Conservation (phyloP, 2,113 vertebrate genomes). For the Saimiri boliviensis region DNA sequence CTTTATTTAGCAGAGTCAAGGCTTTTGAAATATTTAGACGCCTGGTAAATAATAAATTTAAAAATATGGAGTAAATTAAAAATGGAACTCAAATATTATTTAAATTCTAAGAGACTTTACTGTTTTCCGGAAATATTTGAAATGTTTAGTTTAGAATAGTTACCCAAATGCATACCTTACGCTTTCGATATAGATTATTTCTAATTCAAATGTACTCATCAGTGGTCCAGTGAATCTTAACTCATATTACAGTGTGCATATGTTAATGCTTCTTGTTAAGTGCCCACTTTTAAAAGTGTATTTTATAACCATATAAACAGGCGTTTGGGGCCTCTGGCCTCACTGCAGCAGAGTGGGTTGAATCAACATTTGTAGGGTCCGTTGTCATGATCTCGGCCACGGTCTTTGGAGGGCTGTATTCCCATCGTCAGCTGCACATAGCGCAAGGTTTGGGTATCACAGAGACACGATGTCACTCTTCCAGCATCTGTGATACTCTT, state of each 20-base stretch:
- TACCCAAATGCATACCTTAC: neutral
- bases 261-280: neutral
- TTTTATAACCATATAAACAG: neutral
- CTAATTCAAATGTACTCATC: neutral
- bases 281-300: neutral
- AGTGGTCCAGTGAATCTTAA: neutral
- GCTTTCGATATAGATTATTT: neutral
- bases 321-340: neutral
- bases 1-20: neutral
- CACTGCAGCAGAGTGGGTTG: conserved; percentile 28
- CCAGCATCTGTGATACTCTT: conserved; percentile 58
- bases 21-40: neutral
- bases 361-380: conserved; percentile 17
- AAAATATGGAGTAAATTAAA: neutral
- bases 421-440: conserved; percentile 34
- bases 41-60: neutral
- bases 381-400: conserved; percentile 31
- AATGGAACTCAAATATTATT: neutral
- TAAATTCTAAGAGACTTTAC: neutral
- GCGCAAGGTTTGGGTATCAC: conserved; percentile 38
- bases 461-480: conserved; percentile 66
- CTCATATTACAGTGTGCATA: neutral
- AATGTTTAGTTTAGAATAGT: neutral
- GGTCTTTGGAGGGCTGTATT: conserved; percentile 36
- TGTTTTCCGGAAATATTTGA: neutral